A percentile compares a stretch with the other conserved stretches of the same genome.
phyloP scores from a whole-genome alignment of 2,888 invertebrate species.

The Thymelicus acteon region DNA sequence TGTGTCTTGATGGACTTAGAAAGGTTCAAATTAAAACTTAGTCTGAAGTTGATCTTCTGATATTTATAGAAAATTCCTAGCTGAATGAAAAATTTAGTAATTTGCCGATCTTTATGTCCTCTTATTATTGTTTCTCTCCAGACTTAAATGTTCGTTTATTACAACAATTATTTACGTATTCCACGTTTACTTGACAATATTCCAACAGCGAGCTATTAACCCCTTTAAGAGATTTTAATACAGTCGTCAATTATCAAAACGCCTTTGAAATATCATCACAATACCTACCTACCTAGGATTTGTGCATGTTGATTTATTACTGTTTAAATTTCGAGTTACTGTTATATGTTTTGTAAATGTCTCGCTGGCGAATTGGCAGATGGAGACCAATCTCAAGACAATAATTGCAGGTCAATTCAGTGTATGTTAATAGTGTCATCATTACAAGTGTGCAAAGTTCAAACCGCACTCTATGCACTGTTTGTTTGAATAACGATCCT shows the following conservation, averaged over 20 bases:
- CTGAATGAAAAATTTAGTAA: too few relatives aligned
- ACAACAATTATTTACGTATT: not conserved
- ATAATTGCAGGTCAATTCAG: constrained; percentile 21
- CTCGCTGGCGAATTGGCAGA: constrained; percentile 2
- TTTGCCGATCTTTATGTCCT: too few relatives aligned
- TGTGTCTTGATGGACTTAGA: too few relatives aligned
- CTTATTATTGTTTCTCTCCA: too few relatives aligned
- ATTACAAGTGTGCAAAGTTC: constrained; percentile 28
- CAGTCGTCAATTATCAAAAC: not conserved
- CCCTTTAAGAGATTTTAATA: not conserved
- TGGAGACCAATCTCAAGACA: constrained; percentile 3
- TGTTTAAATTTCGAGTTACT: not conserved
- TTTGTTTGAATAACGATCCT: constrained; percentile 33
- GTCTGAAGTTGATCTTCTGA: too few relatives aligned
- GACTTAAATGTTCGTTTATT: not conserved
- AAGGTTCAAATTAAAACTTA: too few relatives aligned
- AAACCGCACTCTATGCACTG: constrained; percentile 12
- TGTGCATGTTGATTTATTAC: not conserved
- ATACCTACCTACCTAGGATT: not conserved
- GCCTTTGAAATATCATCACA: not conserved
- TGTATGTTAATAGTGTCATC: constrained; percentile 33
- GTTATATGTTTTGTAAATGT: constrained; percentile 14
- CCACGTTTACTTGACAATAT: not conserved
- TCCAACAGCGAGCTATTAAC: not conserved
- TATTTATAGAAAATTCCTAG: too few relatives aligned